Evolutionary conservation across 2,797 vertebrate species (phyloP), one percentile per base, ranked within the genome.

Genomic region (Neostethus bicornis): DNA sequence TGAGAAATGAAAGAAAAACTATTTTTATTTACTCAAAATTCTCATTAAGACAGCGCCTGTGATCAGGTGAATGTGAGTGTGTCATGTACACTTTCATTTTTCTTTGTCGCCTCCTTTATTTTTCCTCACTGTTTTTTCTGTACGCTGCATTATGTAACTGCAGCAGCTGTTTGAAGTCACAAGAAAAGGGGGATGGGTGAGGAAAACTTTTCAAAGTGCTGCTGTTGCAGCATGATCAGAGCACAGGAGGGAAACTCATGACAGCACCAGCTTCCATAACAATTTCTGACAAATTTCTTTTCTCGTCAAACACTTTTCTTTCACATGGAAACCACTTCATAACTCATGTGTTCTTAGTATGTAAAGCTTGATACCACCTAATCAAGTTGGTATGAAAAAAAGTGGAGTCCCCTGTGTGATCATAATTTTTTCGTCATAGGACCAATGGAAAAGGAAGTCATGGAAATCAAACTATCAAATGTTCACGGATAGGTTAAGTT

Each of bases 201-300:
- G 69, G 66, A 86, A 89, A 86, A 88, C 75, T 87, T 90, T 89
- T 89, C 72, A 84, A 84, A 88, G 81, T 61, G 51, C 66, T 38
- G 66, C 73, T 68, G 63, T 67, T 71, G 67, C 76, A 48, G 72
- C 54, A 26, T 80, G 84, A 86, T 86, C 79, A 79, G 48, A 73
- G 78, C 60, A 63, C 42, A 56, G 56, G 61, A 69, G 73, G 73
- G 50, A 56, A 66, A 61, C 37, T 32, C 72, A 62, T 70, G 74
- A 69, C 59, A 70, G 73, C 41, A 75, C 71, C 59, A 72, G 55
- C 60, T 63, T 79, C 65, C 50, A 55, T 52, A 66, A 48, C 21
- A 37, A 28, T 66, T 62, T 52, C 49, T 66, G 65, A 73, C 70
- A 51, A 73, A 72, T 35, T 58, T 69, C 66, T 32, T 43, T 54